These are phyloP conservation scores for Poecilobothrus nobilitatus DNA, from an alignment of 2,888 invertebrate genomes.

Conservation along the genomic window DNA sequence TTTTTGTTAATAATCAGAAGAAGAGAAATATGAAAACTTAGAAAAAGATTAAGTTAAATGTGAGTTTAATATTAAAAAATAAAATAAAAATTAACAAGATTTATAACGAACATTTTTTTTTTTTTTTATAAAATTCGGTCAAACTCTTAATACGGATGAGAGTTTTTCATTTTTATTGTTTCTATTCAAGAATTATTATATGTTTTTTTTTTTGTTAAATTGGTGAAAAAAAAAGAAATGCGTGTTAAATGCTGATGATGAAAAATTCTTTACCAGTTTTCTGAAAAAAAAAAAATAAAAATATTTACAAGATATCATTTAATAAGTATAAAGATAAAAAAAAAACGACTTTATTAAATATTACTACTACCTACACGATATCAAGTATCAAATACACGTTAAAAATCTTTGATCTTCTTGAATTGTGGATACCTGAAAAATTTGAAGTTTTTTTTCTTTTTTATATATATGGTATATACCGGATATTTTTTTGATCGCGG, in stretches of 20 bases:
- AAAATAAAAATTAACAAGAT: too few species aligned
- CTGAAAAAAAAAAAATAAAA: too few species aligned
- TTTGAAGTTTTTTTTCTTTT: too few species aligned
- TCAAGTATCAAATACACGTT: too few species aligned
- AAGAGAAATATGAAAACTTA: too few species aligned
- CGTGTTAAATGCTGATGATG: too few species aligned
- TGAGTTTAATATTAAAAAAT: not conserved
- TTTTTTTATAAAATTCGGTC: not conserved
- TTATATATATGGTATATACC: not conserved
- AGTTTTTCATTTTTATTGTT: not conserved
- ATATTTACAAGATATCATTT: too few species aligned
- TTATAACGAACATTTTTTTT: not conserved
- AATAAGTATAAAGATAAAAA: too few species aligned
- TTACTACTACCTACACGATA: too few species aligned
- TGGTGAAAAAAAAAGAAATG: not conserved
- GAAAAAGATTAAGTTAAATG: not conserved
- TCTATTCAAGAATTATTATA: not conserved
- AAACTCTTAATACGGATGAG: not conserved
- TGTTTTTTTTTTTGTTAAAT: not conserved
- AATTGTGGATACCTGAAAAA: too few species aligned
- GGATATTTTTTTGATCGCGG: not conserved
- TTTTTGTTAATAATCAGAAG: not conserved
- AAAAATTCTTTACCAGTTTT: not conserved
- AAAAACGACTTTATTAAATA: too few species aligned
- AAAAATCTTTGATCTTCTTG: too few species aligned